Evolutionary conservation across 2,113 vertebrate genomes (phyloP).

Genomic region (Zosterops japonicus): DNA sequence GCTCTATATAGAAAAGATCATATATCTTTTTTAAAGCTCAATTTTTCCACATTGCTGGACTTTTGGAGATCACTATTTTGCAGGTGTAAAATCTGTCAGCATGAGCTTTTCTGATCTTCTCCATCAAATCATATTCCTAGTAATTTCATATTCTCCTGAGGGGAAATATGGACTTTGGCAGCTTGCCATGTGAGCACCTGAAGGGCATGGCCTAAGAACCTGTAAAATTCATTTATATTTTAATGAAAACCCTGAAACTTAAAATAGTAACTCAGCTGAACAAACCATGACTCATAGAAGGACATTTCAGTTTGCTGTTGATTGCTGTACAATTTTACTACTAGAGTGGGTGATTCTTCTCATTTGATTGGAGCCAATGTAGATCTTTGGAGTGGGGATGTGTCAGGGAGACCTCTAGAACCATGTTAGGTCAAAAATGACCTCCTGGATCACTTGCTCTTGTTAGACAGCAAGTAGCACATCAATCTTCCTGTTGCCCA

Average conservation of each 20-base stretch:
- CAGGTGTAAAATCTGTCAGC: not conserved
- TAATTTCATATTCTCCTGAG: not conserved
- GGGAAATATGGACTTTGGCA: not conserved
- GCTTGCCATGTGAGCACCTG: not conserved
- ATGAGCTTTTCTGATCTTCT: not conserved
- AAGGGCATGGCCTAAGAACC: not conserved
- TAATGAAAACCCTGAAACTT: not conserved
- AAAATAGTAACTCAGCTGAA: not conserved
- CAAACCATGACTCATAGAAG: rapidly evolving
- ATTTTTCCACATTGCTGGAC: not conserved
- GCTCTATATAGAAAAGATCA: not conserved
- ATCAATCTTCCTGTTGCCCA: not conserved
- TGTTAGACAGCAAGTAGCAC: not conserved
- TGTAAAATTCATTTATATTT: not conserved
- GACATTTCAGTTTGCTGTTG: not conserved
- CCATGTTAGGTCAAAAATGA: not conserved
- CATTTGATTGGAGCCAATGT: not conserved
- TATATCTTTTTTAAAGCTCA: not conserved
- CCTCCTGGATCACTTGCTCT: not conserved
- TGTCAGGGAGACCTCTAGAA: not conserved
- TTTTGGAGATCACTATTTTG: not conserved
- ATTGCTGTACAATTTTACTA: not conserved
- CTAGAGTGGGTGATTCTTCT: not conserved
- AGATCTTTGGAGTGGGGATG: not conserved
- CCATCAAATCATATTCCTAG: not conserved